Evolutionary conservation across 1,140 invertebrate genomes (phyloP), one percentile per base, ranked within the genome.

Genomic region (Meloidogyne exigua): DNA sequence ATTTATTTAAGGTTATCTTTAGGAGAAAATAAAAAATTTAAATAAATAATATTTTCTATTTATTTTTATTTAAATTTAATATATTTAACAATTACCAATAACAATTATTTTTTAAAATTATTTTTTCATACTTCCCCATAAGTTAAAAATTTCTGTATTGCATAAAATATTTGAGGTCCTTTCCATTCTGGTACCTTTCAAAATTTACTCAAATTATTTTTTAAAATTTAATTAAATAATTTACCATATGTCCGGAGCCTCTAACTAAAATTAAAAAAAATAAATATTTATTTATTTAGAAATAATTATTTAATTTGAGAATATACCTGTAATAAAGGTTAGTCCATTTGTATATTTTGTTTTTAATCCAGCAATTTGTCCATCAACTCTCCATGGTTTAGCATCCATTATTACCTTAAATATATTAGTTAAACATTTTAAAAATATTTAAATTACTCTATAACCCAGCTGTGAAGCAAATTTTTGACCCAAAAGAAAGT

Each of bases 241-340:
- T n/a, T 7, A 90, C 90, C 90, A 90, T 91, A 83, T 91, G 90
- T 70, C 83, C 83, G 7, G 83, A 81, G 13, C 83, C 83, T n/a
- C 79, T 79, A 26, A 84, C 75, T 73, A n/a, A n/a, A n/a, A n/a
- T 36, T 32, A 39, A 39, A 39, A 73, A 26, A 13, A 13, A 11
- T 32, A n/a, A 70, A 28, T 23, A 32, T 70, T 26, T 63, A 1
- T 7, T 7, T 64, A 66, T 11, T 39, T 44, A 7, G n/a, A n/a
- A 57, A 25, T 62, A 64, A 64, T 12, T 62, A n/a, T 28, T 32
- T 71, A 71, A 76, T n/a, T n/a, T n/a, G 18, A 76, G 67, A 25
- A 32, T 28, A 13, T 21, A 72, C 72, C 57, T 18, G 83, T 85
- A 64, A 83, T 79, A 80, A 84, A 85, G 10, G 80, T 85, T 21